phyloP scores from a whole-genome alignment of 2,797 vertebrate species.

The Centropyge bicolor region DNA sequence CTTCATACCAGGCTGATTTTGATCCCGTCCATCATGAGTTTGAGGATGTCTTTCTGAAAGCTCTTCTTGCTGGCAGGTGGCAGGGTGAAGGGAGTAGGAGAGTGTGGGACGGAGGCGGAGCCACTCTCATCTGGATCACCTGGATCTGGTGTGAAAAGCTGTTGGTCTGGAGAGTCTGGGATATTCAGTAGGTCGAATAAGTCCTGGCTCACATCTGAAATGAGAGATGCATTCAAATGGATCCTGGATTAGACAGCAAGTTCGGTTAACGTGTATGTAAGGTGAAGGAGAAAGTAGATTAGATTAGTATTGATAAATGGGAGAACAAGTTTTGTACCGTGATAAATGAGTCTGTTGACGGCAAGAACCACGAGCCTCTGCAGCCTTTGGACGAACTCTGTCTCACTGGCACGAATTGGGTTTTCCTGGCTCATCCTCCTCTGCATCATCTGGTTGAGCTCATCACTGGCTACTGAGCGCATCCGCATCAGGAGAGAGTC shows the following conservation, averaged over 20 bases:
- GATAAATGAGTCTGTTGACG: conserved; percentile 95
- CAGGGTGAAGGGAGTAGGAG: conserved; percentile 79
- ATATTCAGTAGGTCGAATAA: conserved; percentile 91
- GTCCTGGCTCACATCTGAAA: conserved; percentile 90
- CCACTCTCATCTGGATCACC: conserved; percentile 87
- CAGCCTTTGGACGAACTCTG: conserved; percentile 93
- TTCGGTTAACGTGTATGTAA: not conserved
- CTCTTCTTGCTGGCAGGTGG: conserved; percentile 86
- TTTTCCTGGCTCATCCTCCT: conserved; percentile 97
- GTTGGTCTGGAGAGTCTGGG: conserved; percentile 88
- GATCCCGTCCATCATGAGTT: conserved; percentile 93
- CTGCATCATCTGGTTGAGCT: conserved; percentile 96
- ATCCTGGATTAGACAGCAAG: conserved; percentile 16
- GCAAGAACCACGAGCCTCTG: conserved; percentile 94
- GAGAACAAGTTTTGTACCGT: conserved; percentile 82
- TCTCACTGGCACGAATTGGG: conserved; percentile 91
- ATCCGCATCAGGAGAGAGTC: conserved; percentile 94
- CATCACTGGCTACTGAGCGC: conserved; percentile 95
- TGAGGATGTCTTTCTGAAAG: conserved; percentile 93
- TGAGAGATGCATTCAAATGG: conserved; percentile 9
- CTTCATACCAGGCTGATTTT: conserved; percentile 88
- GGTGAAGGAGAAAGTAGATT: not conserved
- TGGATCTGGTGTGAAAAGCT: conserved; percentile 80
- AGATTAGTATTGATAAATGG: not conserved
- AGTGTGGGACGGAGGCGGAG: conserved; percentile 80